These are phyloP conservation scores for Sarcophaga peregrina DNA, from an alignment of 1,140 invertebrate genomes.

Conservation along the genomic window DNA sequence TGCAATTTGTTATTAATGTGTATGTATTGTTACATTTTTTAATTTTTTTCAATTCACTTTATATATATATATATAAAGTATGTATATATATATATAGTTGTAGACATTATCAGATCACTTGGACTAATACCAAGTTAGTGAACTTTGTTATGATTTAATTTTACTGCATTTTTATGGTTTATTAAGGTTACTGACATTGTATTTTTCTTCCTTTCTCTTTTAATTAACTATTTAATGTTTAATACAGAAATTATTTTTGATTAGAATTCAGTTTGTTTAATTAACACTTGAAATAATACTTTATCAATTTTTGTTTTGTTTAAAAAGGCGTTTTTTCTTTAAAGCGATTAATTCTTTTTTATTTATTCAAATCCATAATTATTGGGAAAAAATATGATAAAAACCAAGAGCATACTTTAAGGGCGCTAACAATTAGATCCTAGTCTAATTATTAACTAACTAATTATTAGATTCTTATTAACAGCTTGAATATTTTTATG, in stretches of 20 bases:
- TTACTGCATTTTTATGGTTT: constrained; percentile 36
- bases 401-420: no score
- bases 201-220: not conserved
- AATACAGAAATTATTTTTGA: not conserved
- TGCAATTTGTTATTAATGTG: constrained; percentile 5
- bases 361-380: no score
- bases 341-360: no score
- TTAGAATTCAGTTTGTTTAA: no score
- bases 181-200: constrained; percentile 10
- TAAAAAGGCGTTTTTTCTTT: no score
- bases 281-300: no score
- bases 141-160: constrained; percentile 12
- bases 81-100: not conserved
- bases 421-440: no score
- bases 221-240: not conserved
- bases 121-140: not conserved
- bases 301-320: no score
- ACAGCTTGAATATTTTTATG: no score
- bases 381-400: no score
- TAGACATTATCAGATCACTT: not conserved
- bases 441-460: no score
- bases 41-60: not conserved
- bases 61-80: not conserved
- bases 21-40: constrained; percentile 8
- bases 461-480: no score